Conservation (phyloP, 2,113 vertebrate genomes). For the Pogona vitticeps region DNA sequence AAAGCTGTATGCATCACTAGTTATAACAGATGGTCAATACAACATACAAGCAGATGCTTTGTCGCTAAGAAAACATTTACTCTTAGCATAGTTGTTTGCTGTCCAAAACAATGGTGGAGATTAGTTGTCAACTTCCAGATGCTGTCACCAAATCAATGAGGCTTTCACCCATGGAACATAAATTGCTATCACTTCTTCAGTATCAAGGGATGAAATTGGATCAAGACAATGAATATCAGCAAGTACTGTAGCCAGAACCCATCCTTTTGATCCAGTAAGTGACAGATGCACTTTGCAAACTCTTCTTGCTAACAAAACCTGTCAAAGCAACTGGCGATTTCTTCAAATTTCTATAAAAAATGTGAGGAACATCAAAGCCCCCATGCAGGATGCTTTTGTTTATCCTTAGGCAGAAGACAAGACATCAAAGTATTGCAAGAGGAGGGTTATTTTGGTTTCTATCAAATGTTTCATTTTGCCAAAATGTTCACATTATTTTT, state of each 20-base stretch:
- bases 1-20: not conserved
- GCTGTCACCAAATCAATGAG: slow-evolving; percentile 35
- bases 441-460: not conserved
- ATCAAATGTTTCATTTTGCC: not conserved
- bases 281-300: not conserved
- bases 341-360: not conserved
- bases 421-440: not conserved
- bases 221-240: not conserved
- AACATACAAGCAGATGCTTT: not conserved
- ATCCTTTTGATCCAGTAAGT: not conserved
- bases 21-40: not conserved
- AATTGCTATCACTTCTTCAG: not conserved
- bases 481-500: slow-evolving; percentile 1
- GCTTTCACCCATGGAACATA: not conserved
- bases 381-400: slow-evolving; percentile 1
- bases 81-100: slow-evolving; percentile 4
- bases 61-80: slow-evolving; percentile 35
- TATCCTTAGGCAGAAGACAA: slow-evolving; percentile 9
- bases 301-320: not conserved
- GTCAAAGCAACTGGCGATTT: slow-evolving; percentile 10
- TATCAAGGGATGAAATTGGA: not conserved
- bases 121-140: not conserved
- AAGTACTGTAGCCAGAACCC: not conserved
- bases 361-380: not conserved
- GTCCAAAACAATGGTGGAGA: not conserved